Base-by-base conservation (phyloP, 2,888 invertebrate genomes). In the Tachina fera region DNA sequence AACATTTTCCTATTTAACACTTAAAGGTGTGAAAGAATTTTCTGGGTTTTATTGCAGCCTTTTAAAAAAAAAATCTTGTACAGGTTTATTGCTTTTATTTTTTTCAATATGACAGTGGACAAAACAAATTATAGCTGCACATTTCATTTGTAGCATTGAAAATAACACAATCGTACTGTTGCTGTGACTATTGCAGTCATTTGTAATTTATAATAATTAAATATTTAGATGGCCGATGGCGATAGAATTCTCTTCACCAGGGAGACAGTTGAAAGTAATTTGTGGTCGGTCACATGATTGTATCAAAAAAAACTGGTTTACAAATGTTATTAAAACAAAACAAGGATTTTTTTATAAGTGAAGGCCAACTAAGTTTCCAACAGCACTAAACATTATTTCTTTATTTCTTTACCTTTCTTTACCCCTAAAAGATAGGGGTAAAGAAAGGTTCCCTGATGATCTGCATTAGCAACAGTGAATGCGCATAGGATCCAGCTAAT, bases 181-280 rank as follows among this genome's bases (percentile, higher is more conserved):
- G 8, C 41, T 9, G 14, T 19, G 49, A 4, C 63, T 43, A 67
- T 49, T 60, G 47, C 45, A 67, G 67, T 51, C 61, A 70, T 45
- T 53, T 63, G 45, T 51, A 63, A 71, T 53, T 71, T 63, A 70
- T 71, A 45, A 71, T 63, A 70, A 79, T 65, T 47, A 65, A 65
- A 76, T 76, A 65, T 76, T 76, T 56, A 65, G 45, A 43, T 61
- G 41, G 51, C 43, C 63, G 53, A 51, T 39, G 13, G 22, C 10
- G 9, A 58, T 19, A 60, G 10, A 16, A 49, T 19, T 39, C 49
- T 47, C 19, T 61, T 41, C 10, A 41, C 43, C 19, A 13, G 22
- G 41, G n/a, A 16, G 45, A 10, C 9, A 47, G 60, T 39, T 10
- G 19, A 47, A 47, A 43, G 47, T 58, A 60, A 53, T 39, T 67